A percentile compares a stretch with the other conserved stretches of the same genome.
Evolutionary conservation across 2,797 vertebrate genomes (phyloP).

Genomic region (Coccyzus lansbergi): DNA sequence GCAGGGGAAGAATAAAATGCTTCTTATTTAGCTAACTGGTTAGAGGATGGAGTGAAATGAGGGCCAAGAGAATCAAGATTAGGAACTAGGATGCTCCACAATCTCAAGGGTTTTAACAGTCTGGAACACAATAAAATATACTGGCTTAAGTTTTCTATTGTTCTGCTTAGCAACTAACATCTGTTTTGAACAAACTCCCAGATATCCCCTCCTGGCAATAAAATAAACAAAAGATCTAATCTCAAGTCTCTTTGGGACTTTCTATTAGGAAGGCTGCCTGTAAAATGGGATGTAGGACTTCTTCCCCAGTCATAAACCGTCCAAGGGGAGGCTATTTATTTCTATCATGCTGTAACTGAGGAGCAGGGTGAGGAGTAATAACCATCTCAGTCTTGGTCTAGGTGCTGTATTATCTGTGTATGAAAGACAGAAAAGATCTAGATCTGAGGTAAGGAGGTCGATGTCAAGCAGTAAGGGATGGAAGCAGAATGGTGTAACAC

Average conservation of each 20-base stretch:
- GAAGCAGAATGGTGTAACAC: not conserved
- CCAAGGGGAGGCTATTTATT: not conserved
- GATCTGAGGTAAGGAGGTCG: not conserved
- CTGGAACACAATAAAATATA: not conserved
- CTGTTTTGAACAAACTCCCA: not conserved
- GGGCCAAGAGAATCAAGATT: not conserved
- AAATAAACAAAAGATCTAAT: not conserved
- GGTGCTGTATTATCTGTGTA: fast-evolving
- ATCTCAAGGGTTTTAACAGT: not conserved
- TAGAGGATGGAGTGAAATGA: not conserved
- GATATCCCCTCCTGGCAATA: not conserved
- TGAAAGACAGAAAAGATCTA: not conserved
- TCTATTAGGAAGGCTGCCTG: not conserved
- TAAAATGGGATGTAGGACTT: not conserved
- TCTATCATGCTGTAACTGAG: not conserved
- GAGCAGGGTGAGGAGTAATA: not conserved
- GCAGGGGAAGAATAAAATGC: not conserved
- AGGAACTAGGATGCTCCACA: not conserved
- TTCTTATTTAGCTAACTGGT: not conserved
- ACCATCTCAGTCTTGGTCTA: not conserved
- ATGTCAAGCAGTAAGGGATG: not conserved
- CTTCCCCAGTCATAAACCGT: not conserved
- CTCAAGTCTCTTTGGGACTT: not conserved
- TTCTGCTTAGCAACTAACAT: not conserved
- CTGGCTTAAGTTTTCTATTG: not conserved